Evolutionary conservation across 1,140 invertebrate species (phyloP), one percentile per base, ranked within the genome.

Genomic region (Nymphalis io): DNA sequence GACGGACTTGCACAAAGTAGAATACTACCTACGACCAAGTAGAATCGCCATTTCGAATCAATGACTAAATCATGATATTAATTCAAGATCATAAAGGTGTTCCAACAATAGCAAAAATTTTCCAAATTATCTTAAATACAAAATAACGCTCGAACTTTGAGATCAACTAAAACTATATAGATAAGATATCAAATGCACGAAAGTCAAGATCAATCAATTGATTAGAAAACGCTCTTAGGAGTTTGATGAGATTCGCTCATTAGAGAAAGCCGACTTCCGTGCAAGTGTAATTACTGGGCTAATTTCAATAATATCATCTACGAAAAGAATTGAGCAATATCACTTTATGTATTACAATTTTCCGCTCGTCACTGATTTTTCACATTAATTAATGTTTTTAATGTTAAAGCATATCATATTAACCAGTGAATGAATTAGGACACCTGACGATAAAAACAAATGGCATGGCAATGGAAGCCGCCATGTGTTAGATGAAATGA

Each of bases 221-320:
- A 58, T 58, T 38, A 58, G 21, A 51, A 12, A 23, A 21, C 18
- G 53, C 53, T 55, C 53, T 55, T 13, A 58, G 55, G 27, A 58
- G 18, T 58, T 58, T 58, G 55, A 58, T 38, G 55, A 58, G 55
- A 58, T 58, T 18, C 33, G 55, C 55, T 58, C 55, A 58, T 58
- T 58, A 58, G 55, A 18, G 23, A 16, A 16, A 4, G 21, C 3
- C n/a, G 55, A 33, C 21, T 38, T 58, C 55, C 55, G 55, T 58
- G n/a, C 55, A 58, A 58, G 21, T 33, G 10, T 33, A 55, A 55
- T 55, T 16, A n/a, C 16, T n/a, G 16, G 44, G n/a, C 44, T 46
- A 46, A 46, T 51, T 51, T 20, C 46, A 18, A 51, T 46, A 46
- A 46, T n/a, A 8, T 5, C 27, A 33, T 10, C 18, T 1, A 51